These are phyloP conservation scores for Gadopsis marmoratus DNA, from an alignment of 2,797 vertebrate genomes.

Conservation along the genomic window DNA sequence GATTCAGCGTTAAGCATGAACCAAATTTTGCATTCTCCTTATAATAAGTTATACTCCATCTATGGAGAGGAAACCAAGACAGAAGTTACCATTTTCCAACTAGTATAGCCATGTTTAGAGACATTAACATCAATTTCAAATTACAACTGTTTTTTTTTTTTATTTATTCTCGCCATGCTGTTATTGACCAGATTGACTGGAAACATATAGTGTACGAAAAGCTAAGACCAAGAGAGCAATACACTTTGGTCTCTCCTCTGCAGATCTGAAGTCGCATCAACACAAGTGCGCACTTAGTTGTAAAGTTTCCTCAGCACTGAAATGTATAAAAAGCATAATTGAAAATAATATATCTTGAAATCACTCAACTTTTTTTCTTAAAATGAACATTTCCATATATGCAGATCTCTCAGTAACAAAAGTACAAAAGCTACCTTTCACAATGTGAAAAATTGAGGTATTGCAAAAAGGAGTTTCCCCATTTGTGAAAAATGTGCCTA, in stretches of 20 bases:
- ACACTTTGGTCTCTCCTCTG: conserved; percentile 96
- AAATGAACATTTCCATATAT: conserved; percentile 99
- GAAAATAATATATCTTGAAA: conserved; percentile 99
- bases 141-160: conserved; percentile 67
- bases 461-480: conserved; percentile 99
- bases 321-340: conserved; percentile 99
- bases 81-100: conserved; percentile 83
- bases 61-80: conserved; percentile 86
- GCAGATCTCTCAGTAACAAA: conserved; percentile 99
- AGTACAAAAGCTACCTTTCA: conserved; percentile 99
- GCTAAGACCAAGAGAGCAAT: conserved; percentile 92
- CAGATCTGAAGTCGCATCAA: conserved; percentile 96
- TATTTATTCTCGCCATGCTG: conserved; percentile 81
- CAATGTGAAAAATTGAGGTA: conserved; percentile 99
- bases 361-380: conserved; percentile 94
- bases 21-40: conserved; percentile 96
- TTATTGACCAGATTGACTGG: conserved; percentile 76
- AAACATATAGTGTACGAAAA: conserved; percentile 91
- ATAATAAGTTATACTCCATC: conserved; percentile 89
- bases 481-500: conserved; percentile 99
- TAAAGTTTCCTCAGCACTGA: conserved; percentile 99
- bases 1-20: conserved; percentile 96
- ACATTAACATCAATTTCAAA: conserved; percentile 84
- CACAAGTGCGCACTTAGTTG: conserved; percentile 98
- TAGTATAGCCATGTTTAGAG: conserved; percentile 84